Conservation (phyloP, 2,797 vertebrate species). For the Eleutherodactylus coqui region DNA sequence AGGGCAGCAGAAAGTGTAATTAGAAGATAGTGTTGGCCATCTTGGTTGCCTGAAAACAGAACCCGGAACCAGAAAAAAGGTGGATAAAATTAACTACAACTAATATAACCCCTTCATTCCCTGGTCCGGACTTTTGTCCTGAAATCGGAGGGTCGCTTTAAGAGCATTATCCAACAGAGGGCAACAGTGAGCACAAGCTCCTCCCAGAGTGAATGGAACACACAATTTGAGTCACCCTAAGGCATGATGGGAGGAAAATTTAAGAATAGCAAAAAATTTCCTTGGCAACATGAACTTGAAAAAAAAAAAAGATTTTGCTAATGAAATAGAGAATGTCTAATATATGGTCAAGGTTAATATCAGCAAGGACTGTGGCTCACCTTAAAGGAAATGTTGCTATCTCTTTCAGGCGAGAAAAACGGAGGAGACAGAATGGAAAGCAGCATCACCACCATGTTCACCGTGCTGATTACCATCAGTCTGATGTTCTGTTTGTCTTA, state of each 20-base stretch:
- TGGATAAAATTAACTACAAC: too few species aligned
- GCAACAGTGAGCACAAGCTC: neutral
- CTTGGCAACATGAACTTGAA: too few species aligned
- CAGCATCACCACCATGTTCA: neutral
- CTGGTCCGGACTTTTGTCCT: too few species aligned
- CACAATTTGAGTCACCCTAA: neutral
- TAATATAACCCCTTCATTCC: too few species aligned
- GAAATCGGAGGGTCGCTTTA: too few species aligned
- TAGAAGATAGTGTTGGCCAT: too few species aligned
- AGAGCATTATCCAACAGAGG: neutral
- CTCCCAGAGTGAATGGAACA: neutral
- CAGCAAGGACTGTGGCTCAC: neutral
- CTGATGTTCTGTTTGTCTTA: constrained; percentile 15
- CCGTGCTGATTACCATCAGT: neutral
- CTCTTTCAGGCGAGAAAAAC: neutral
- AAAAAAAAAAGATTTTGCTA: neutral
- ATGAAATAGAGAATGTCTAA: neutral
- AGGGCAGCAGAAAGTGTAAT: too few species aligned
- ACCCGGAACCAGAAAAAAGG: too few species aligned
- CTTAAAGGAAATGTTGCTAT: neutral
- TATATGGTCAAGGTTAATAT: neutral
- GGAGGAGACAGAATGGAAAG: neutral
- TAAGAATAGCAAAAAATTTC: neutral
- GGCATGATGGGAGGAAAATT: neutral
- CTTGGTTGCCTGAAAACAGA: too few species aligned